Base-by-base conservation (phyloP, 2,888 invertebrate species). In the Tenthredo livida region DNA sequence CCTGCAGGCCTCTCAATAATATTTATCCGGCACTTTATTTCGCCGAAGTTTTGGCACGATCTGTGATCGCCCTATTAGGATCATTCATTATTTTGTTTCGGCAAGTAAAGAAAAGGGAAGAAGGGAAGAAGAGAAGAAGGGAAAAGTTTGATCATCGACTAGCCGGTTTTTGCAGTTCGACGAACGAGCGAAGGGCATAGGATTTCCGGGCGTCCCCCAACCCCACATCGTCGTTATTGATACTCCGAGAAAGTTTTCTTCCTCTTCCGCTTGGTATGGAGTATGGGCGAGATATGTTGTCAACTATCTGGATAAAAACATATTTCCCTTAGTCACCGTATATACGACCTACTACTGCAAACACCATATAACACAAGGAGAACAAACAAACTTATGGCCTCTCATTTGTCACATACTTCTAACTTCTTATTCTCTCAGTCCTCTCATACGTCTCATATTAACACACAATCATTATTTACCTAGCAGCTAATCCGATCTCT, bases 41-140 rank as follows among this genome's bases (percentile, higher is more conserved):
- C 33, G 9, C 33, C 9, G 15, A 83, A 83, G 67, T 83, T 83
- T 37, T 83, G 83, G 43, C 65, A 83, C 83, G 83, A 67, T 83
- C 89, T 87, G 77, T 87, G 87, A 89, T 89, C 89, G 87, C 87
- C 90, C 89, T 88, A 89, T 89, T 90, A 89, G 89, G 89, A 86
- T 87, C 90, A 89, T 90, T 90, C 88, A 88, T 90, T 90, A 90
- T 89, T 90, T 90, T 87, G 88, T 87, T 87, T 33, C 65, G 4
- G 37, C 9, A 9, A 2, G 21, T 47, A 72, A 17, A 50, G 50
- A 0, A 37, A 29, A 29, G 29, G 29, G 29, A 29, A 29, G 29
- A 29, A 29, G 29, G 29, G 29, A 29, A 29, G 75, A 25, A 43
- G 47, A 4, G 33, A 33, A 33, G 29, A 33, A 33, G 33, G 47